phyloP scores from a whole-genome alignment of 2,888 invertebrate genomes.

The Pherbina coryleti region DNA sequence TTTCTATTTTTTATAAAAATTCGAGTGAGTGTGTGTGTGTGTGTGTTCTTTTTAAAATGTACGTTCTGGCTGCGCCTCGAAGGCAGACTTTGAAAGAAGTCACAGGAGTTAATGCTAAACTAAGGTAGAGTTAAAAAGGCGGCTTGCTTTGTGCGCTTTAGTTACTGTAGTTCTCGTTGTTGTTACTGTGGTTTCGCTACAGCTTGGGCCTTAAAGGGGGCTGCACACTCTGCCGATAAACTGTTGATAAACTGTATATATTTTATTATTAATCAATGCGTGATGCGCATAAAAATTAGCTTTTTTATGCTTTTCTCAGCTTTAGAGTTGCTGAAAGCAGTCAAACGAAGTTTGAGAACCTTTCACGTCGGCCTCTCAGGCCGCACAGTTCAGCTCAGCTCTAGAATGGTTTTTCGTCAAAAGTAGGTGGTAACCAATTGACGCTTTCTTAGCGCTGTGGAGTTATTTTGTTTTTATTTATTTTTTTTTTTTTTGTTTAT shows the following conservation, averaged over 20 bases:
- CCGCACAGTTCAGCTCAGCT: neutral
- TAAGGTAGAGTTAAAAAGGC: neutral
- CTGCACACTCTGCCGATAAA: conserved; percentile 3
- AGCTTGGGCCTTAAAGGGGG: neutral
- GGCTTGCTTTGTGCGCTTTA: neutral
- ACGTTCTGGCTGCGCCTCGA: neutral
- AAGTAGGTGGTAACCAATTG: conserved; percentile 26
- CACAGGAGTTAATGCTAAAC: neutral
- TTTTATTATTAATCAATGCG: conserved; percentile 57
- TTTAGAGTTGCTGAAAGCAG: neutral
- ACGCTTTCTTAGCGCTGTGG: neutral
- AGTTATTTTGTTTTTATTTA: neutral
- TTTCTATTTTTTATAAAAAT: neutral
- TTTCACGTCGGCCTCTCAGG: neutral
- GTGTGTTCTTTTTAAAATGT: neutral
- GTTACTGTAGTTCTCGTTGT: neutral
- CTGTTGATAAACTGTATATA: conserved; percentile 30
- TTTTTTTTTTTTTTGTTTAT: neutral
- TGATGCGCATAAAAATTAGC: conserved; percentile 51
- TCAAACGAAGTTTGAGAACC: neutral
- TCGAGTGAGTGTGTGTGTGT: neutral
- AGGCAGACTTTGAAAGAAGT: neutral
- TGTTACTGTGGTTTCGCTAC: neutral
- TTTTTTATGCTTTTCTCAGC: neutral
- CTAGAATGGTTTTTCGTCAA: conserved; percentile 7